Base-by-base conservation (phyloP, 2,888 invertebrate species). In the Rhodophaea formosa region DNA sequence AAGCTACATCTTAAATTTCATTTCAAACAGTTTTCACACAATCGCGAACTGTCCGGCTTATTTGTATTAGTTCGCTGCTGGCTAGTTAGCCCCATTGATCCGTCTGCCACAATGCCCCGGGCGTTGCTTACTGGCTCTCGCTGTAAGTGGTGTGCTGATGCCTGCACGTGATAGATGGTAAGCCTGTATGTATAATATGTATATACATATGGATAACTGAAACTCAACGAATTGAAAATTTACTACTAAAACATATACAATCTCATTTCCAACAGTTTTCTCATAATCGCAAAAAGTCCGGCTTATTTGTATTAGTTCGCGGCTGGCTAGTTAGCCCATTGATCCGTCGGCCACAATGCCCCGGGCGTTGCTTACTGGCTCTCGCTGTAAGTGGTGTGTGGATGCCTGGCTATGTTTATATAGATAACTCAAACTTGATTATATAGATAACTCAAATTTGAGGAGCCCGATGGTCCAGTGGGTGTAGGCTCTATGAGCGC, bases 291-390 rank as follows among this genome's bases (percentile, higher is more conserved):
- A 54, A 46, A 29, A 46, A 51, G 49, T 57, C 59, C 49, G 23
- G 64, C 51, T 81, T 70, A 86, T 88, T 88, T 86, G 88, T 86
- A 83, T 75, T 72, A 75, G 72, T 87, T 88, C 86, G 84, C 85
- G 78, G 86, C 85, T 83, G 29, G 75, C 82, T 86, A 83, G 86
- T 86, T 84, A 80, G 79, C 56, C 63, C 80, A 88, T 88, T 88
- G 88, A 88, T 80, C 84, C 86, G 88, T 87, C 88, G 63, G 76
- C 82, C 72, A 88, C 88, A 88, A 87, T 88, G 80, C 78, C 39
- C 59, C 30, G 55, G 47, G 46, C 46, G 47, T 35, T 23, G 23
- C 23, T 23, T 23, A 23, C 32, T 17, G 17, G 39, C 29, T 8
- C 39, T 35, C 29, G 52, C 15, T 2, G 42, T 53, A 53, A 53